A percentile compares a stretch with the other conserved stretches of the same genome.
phyloP scores from a whole-genome alignment of 2,797 vertebrate species.

The Halcyon smyrnensis region DNA sequence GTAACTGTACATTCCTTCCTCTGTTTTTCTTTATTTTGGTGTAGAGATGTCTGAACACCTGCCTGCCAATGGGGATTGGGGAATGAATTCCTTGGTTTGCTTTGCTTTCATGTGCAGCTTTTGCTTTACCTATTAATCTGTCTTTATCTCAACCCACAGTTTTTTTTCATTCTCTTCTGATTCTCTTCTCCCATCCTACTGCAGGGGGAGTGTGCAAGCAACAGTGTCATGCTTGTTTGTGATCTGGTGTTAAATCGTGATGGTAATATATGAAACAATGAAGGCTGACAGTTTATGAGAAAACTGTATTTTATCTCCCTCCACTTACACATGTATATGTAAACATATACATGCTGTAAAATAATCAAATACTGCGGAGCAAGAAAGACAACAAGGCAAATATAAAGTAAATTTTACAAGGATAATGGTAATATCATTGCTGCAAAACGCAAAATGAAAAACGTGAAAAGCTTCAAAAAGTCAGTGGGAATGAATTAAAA shows the following conservation, averaged over 20 bases:
- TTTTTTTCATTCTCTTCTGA: background rate
- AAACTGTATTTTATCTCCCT: background rate
- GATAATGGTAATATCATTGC: background rate
- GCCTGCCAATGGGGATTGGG: background rate
- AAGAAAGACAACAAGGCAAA: background rate
- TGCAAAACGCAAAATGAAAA: background rate
- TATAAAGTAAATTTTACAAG: background rate
- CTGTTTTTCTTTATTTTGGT: background rate
- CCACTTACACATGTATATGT: background rate
- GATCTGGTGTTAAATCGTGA: background rate
- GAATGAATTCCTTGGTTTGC: background rate
- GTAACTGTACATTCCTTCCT: background rate
- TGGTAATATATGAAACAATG: background rate
- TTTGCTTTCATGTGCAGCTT: background rate
- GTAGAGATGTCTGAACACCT: background rate
- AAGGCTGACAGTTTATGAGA: background rate
- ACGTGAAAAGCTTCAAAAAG: background rate
- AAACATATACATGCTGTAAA: background rate
- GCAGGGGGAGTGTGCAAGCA: background rate
- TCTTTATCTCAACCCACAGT: background rate
- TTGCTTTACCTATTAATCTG: background rate
- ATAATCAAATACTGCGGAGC: background rate
- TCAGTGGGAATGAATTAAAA: background rate
- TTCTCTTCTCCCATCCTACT: background rate
- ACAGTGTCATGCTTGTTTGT: background rate